Percentiles rank a stretch among this genome's conserved stretches.
phyloP scores from a whole-genome alignment of 2,888 invertebrate genomes.

The Artemia sinica region DNA sequence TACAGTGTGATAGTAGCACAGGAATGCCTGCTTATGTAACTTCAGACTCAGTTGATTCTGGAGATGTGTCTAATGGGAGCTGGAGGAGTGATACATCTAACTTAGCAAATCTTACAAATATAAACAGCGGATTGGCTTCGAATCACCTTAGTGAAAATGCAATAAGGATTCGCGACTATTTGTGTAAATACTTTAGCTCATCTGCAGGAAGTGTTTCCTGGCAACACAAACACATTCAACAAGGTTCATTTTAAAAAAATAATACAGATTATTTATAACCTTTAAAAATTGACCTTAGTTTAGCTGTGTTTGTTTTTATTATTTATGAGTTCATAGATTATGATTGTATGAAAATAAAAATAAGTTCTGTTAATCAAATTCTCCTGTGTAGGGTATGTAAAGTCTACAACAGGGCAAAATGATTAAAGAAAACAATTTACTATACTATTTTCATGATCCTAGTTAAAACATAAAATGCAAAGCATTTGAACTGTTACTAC shows the following conservation, averaged over 20 bases:
- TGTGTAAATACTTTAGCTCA: not conserved
- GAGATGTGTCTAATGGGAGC: too few species aligned
- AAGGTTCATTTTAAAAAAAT: not conserved
- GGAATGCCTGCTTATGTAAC: not conserved
- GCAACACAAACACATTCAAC: not conserved
- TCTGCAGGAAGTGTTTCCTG: constrained; percentile 6
- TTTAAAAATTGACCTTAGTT: too few species aligned
- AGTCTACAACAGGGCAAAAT: too few species aligned
- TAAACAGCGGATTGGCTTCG: not conserved
- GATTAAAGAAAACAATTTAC: too few species aligned
- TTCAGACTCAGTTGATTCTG: not conserved
- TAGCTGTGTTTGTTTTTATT: too few species aligned
- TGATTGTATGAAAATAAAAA: too few species aligned
- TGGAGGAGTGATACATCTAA: too few species aligned
- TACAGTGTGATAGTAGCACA: not conserved
- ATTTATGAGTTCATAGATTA: too few species aligned
- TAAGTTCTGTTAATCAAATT: too few species aligned
- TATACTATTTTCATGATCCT: too few species aligned
- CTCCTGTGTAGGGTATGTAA: too few species aligned
- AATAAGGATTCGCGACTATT: not conserved
- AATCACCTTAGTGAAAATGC: not conserved
- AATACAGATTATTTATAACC: not conserved
- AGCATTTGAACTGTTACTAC: not conserved
- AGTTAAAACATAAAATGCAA: not conserved
- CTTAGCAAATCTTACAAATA: too few species aligned